phyloP scores from a whole-genome alignment of 2,888 invertebrate species.

The Sinodicranocentrus sp. region DNA sequence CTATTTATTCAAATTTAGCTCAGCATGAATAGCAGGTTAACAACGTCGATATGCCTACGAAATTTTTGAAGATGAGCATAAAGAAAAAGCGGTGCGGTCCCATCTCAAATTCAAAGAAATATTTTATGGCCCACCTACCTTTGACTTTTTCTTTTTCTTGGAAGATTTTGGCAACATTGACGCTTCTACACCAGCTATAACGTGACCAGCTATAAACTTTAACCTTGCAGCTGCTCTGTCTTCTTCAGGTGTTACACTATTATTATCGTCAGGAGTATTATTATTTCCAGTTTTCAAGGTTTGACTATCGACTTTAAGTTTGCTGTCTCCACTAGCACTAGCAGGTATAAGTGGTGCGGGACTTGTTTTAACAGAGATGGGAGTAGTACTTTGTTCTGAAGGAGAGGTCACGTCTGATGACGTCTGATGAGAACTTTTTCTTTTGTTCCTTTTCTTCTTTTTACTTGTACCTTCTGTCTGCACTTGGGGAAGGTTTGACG shows the following conservation, averaged over 20 bases:
- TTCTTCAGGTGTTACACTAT: too few relatives aligned
- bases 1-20: too few relatives aligned
- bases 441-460: constrained; percentile 43
- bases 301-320: too few relatives aligned
- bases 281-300: too few relatives aligned
- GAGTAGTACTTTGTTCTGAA: not conserved
- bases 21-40: too few relatives aligned
- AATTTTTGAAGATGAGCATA: too few relatives aligned
- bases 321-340: not conserved
- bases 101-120: too few relatives aligned
- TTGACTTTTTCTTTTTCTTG: constrained; percentile 28
- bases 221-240: constrained; percentile 30
- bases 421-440: not conserved
- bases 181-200: constrained; percentile 11
- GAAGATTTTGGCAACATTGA: not conserved
- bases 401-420: not conserved
- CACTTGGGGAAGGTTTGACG: not conserved
- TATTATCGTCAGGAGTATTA: too few relatives aligned
- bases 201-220: constrained; percentile 29
- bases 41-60: too few relatives aligned
- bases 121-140: not conserved
- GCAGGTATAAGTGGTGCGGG: too few relatives aligned
- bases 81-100: too few relatives aligned
- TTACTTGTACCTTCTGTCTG: constrained; percentile 31
- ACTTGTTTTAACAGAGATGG: too few relatives aligned